These are phyloP conservation scores for Vespertilio murinus DNA, from an alignment of 2,797 vertebrate species.

Conservation along the genomic window DNA sequence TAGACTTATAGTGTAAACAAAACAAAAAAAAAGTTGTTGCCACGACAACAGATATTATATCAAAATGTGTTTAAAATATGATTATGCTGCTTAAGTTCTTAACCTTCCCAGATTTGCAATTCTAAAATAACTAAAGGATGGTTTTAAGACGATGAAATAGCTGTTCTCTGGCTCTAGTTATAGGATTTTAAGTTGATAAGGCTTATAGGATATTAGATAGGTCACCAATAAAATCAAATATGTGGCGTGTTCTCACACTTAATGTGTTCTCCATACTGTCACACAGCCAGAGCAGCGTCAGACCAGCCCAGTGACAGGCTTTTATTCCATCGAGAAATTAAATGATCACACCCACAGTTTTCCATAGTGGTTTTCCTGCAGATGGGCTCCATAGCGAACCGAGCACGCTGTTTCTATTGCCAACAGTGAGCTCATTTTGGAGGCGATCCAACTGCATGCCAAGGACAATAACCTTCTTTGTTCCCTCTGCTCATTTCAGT, in stretches of 20 bases:
- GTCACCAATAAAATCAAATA: not conserved
- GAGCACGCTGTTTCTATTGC: slow-evolving; percentile 10
- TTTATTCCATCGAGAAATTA: not conserved
- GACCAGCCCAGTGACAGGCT: not conserved
- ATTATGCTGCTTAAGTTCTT: slow-evolving; percentile 18
- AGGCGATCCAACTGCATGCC: not conserved
- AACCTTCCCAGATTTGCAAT: slow-evolving; percentile 18
- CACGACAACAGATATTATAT: not conserved
- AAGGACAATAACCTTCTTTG: slow-evolving; percentile 21
- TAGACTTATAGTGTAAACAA: not conserved
- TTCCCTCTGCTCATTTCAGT: not conserved
- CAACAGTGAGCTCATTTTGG: slow-evolving; percentile 59
- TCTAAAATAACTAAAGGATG: not conserved
- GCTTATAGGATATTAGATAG: not conserved
- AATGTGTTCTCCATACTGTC: not conserved
- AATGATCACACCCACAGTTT: slow-evolving; percentile 22
- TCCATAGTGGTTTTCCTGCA: not conserved
- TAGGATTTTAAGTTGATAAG: not conserved
- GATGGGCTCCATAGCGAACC: slow-evolving; percentile 21
- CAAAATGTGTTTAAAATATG: slow-evolving; percentile 16
- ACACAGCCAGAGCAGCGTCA: not conserved
- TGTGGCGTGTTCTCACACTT: not conserved
- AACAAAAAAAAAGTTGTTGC: not conserved
- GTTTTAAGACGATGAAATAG: not conserved
- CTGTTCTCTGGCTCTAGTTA: not conserved